phyloP scores from a whole-genome alignment of 2,113 vertebrate species.

The Eidolon helvum region DNA sequence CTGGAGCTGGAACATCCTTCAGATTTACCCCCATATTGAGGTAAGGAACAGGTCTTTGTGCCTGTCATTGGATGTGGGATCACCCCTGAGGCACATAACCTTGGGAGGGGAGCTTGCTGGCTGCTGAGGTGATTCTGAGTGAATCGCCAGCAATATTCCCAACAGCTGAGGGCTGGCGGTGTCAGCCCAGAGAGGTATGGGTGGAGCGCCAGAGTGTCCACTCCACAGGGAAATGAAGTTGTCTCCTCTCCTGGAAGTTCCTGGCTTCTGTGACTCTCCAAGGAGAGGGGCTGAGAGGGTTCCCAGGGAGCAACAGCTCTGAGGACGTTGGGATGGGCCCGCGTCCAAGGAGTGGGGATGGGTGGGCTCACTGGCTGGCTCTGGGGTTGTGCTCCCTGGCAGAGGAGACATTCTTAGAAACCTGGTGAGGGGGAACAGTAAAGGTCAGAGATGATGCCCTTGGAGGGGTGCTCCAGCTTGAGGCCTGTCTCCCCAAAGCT shows the following conservation, averaged over 20 bases:
- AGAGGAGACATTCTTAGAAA: neutral
- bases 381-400: neutral
- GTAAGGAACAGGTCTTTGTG: neutral
- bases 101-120: neutral
- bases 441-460: neutral
- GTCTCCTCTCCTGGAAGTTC: neutral
- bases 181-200: neutral
- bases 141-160: neutral
- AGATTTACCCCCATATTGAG: neutral
- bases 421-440: neutral
- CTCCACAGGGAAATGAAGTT: fast-evolving
- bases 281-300: neutral
- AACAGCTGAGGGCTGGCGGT: fast-evolving
- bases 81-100: neutral
- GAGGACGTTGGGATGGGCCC: neutral
- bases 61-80: neutral
- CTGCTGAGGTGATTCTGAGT: neutral
- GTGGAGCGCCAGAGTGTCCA: fast-evolving
- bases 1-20: neutral
- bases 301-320: neutral
- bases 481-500: neutral
- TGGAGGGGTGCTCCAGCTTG: no score
- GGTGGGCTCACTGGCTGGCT: neutral
- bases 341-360: neutral
- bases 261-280: neutral